phyloP scores from a whole-genome alignment of 30 jellyfish, hydroid and myxozoan species.

The Hydra vulgaris region DNA sequence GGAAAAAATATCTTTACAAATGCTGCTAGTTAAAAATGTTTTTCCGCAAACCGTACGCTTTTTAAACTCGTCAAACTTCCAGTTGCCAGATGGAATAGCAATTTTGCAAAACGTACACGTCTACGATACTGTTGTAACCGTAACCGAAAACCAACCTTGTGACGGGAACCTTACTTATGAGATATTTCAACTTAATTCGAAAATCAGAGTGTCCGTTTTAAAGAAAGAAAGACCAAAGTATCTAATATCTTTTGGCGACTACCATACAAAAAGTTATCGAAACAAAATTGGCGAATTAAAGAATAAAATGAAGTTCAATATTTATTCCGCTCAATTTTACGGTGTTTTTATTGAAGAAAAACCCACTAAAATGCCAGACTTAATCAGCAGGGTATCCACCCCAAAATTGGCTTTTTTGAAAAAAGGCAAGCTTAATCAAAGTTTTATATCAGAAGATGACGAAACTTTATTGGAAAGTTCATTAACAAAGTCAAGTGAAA shows the following conservation, averaged over 20 bases:
- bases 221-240: background rate
- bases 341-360: background rate
- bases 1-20: constrained; percentile 5
- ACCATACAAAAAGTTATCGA: constrained; percentile 4
- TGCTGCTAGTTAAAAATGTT: background rate
- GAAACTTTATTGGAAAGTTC: too few species aligned
- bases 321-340: constrained; percentile 6
- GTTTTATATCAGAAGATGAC: background rate
- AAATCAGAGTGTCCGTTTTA: background rate
- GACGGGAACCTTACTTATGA: background rate
- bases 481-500: too few species aligned
- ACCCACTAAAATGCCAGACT: background rate
- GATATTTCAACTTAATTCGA: background rate
- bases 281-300: background rate
- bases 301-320: background rate
- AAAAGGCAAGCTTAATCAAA: background rate
- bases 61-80: background rate
- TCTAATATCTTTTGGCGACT: constrained; percentile 1
- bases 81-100: constrained; percentile 2
- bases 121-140: constrained; percentile 15
- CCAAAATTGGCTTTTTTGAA: background rate
- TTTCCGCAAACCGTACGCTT: constrained; percentile 11
- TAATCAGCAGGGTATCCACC: background rate
- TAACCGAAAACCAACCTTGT: background rate
- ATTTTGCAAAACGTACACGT: background rate